Percentiles rank a stretch among this genome's conserved stretches.
Evolutionary conservation across 1,140 invertebrate genomes (phyloP).

Genomic region (Pachyrhynchus sulphureomaculatus): DNA sequence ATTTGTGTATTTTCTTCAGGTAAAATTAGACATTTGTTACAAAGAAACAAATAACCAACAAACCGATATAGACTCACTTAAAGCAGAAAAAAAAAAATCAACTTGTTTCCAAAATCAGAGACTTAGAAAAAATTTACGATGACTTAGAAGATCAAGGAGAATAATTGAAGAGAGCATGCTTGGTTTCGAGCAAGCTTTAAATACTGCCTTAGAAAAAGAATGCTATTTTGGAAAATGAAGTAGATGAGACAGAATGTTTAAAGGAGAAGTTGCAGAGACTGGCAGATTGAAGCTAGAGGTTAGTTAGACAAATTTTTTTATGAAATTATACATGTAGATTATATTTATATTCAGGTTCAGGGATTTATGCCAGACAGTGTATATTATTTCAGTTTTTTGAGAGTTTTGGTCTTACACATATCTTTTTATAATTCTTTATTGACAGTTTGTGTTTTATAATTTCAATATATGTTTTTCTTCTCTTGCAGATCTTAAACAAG

Average conservation of each 20-base stretch:
- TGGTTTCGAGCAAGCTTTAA: constrained; percentile 89
- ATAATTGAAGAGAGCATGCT: constrained; percentile 89
- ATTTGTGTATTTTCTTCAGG: constrained; percentile 54
- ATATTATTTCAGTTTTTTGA: too few relatives aligned
- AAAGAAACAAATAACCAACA: constrained; percentile 70
- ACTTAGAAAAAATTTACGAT: constrained; percentile 97
- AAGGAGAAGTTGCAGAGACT: constrained; percentile 89
- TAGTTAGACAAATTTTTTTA: too few relatives aligned
- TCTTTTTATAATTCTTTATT: too few relatives aligned
- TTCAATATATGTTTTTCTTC: too few relatives aligned
- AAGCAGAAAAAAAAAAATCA: constrained; percentile 81
- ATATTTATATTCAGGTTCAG: too few relatives aligned
- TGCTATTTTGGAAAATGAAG: constrained; percentile 93
- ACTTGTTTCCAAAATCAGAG: constrained; percentile 83
- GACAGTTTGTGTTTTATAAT: too few relatives aligned
- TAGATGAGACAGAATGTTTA: constrained; percentile 93
- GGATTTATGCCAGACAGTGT: too few relatives aligned
- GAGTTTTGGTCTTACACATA: too few relatives aligned
- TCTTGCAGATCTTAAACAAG: constrained; percentile 82
- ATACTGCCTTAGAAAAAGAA: constrained; percentile 94
- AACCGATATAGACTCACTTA: constrained; percentile 74
- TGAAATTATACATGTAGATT: too few relatives aligned
- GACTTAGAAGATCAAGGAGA: constrained; percentile 94
- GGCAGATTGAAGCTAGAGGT: constrained; percentile 97
- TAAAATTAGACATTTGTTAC: constrained; percentile 77